Base-by-base conservation (phyloP, 2,888 invertebrate species). In the Caenorhabditis japonica region DNA sequence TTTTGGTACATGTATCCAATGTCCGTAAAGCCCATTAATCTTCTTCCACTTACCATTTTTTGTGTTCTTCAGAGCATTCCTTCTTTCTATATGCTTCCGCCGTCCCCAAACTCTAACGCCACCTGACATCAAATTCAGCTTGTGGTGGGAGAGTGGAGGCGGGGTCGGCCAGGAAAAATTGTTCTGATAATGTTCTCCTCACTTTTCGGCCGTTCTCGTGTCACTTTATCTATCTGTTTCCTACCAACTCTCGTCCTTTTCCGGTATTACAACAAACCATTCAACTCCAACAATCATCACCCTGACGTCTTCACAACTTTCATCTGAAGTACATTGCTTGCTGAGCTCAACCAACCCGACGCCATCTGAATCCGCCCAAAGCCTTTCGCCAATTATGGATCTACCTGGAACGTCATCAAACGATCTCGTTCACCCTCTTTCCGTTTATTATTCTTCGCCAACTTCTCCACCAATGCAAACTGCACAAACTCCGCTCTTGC, bases 11-110 rank as follows among this genome's bases (percentile, higher is more conserved):
- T 64, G 66, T 66, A 66, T 66, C 66, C 66, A 23, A 66, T 66
- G 66, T 66, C 66, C 66, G 66, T 56, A 56, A 49, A 66, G 66
- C 66, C 52, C 56, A 66, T 66, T 66, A 66, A 66, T 66, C 56
- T 66, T 66, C 49, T 49, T 56, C 49, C 66, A 66, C 66, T 66
- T 66, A 66, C 66, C 66, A 51, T 66, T 66, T 66, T 66, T 66
- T 66, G 19, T 47, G 5, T 46, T 49, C 56, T 49, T 43, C 47
- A 30, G 39, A 66, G 66, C 66, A 66, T 66, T 66, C 66, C 62
- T 33, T 25, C 44, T 44, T 38, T 56, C 36, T 56, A n/a, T 34
- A 43, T 44, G 33, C 51, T 61, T 44, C 21, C 27, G n/a, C n/a
- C 30, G 41, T 56, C 13, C 51, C 38, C 17, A n/a, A n/a, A n/a